phyloP scores from a whole-genome alignment of 2,888 invertebrate species.

The Sthenelais limicola region DNA sequence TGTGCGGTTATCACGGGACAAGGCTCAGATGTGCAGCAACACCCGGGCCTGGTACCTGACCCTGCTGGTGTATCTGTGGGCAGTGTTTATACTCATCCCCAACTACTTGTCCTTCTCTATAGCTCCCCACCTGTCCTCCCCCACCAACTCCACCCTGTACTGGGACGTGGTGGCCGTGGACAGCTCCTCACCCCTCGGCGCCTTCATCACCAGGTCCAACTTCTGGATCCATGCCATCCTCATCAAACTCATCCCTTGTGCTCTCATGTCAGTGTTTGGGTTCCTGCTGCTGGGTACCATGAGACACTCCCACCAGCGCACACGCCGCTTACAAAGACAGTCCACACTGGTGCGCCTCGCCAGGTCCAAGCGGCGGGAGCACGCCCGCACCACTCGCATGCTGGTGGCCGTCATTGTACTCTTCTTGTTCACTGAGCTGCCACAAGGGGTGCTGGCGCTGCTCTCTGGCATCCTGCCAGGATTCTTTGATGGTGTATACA shows the following conservation, averaged over 20 bases:
- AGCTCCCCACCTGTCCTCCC: no score
- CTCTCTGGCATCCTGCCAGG: constrained; percentile 69
- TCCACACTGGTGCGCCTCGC: background rate
- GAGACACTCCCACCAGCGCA: constrained; percentile 38
- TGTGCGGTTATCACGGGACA: constrained; percentile 83
- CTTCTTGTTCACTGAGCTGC: constrained; percentile 91
- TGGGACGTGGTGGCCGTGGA: constrained; percentile 14
- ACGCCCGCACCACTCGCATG: constrained; percentile 88
- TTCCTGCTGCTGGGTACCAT: constrained; percentile 63
- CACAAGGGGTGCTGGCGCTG: constrained; percentile 82
- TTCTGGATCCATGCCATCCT: constrained; percentile 88
- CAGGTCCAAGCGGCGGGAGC: constrained; percentile 53
- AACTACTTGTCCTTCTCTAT: constrained; percentile 34
- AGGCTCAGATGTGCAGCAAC: constrained; percentile 69
- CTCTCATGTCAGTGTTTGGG: constrained; percentile 82
- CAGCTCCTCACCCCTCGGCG: constrained; percentile 3
- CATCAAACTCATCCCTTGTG: constrained; percentile 91
- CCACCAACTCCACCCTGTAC: constrained; percentile 14
- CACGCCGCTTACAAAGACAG: constrained; percentile 38
- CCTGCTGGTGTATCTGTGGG: constrained; percentile 14
- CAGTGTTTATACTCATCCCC: constrained; percentile 32
- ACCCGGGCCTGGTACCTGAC: constrained; percentile 7
- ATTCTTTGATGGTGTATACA: constrained; percentile 75
- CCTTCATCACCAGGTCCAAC: constrained; percentile 41
- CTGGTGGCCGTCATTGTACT: constrained; percentile 86